These are phyloP conservation scores for Lasiurus borealis DNA, from an alignment of 2,113 vertebrate species.

Conservation along the genomic window DNA sequence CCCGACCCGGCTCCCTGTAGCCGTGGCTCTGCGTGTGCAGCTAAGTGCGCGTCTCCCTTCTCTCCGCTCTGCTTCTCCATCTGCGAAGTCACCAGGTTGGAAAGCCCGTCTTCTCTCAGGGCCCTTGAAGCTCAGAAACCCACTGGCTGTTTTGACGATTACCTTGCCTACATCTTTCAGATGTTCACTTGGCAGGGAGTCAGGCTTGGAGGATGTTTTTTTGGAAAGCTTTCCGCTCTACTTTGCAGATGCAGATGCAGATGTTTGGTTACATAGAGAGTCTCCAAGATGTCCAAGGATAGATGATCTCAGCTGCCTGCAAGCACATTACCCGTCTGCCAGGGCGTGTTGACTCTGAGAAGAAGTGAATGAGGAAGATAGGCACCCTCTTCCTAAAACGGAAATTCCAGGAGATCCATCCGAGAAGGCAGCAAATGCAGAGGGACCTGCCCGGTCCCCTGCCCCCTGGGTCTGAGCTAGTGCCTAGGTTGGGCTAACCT, in stretches of 20 bases:
- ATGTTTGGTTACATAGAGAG: conserved; percentile 79
- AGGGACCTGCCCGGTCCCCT: background rate
- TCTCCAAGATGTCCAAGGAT: conserved; percentile 78
- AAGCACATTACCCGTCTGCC: conserved; percentile 78
- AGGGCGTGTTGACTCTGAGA: conserved; percentile 66
- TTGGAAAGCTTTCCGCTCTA: conserved; percentile 65
- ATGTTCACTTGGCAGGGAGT: conserved; percentile 72
- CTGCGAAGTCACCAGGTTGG: conserved; percentile 49
- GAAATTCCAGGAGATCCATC: background rate
- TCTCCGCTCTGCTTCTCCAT: conserved; percentile 53
- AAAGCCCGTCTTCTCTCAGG: conserved; percentile 63
- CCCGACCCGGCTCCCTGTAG: background rate
- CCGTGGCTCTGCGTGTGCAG: background rate
- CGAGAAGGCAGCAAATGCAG: background rate
- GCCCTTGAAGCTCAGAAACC: conserved; percentile 59
- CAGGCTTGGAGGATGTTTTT: conserved; percentile 43
- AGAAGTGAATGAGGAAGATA: background rate
- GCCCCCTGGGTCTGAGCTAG: background rate
- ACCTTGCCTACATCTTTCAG: conserved; percentile 69
- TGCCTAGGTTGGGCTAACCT: background rate
- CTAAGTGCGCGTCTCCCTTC: conserved; percentile 11
- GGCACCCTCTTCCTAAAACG: background rate
- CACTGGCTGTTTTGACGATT: conserved; percentile 63
- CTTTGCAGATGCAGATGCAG: conserved; percentile 78
- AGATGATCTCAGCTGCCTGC: conserved; percentile 71